Base-by-base conservation (phyloP, 2,797 vertebrate species). In the Allobates femoralis region DNA sequence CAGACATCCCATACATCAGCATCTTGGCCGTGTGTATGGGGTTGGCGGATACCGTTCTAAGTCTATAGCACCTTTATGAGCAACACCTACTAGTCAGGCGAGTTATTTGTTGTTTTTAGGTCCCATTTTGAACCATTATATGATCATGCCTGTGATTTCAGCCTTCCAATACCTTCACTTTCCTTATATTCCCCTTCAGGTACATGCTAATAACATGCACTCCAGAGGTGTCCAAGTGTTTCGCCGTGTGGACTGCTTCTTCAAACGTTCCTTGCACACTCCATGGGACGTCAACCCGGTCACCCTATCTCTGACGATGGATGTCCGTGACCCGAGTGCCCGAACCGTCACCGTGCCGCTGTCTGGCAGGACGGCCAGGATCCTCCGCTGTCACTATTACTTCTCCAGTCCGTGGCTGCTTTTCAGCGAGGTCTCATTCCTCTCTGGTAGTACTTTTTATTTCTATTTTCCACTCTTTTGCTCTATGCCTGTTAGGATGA, bases 161-260 rank as follows among this genome's bases (percentile, higher is more conserved):
- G 50, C 2, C 51, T 50, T 19, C 23, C 21, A 37, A 12, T 41
- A 23, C 11, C 26, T 3, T 71, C 26, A 55, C 75, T 23, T 0
- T 30, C 79, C 56, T 19, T 19, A 16, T 12, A 21, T 79, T 69
- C 11, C 46, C 50, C 26, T 51, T 55, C 85, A 98, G 97, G 96
- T 98, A 23, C 97, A 98, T 91, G 97, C 96, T 86, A 99, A 97
- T 93, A 97, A 98, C 91, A 96, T 96, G 85, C 95, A 96, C 93
- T 95, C 95, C 0, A 92, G 96, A 88, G 96, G 96, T 0, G 97
- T 98, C 77, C 94, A 96, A 16, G 94, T 97, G 77, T 97, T 98
- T 77, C 93, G 91, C 0, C 94, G 94, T 77, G 96, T 96, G 23
- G 93, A 96, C 80, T 99, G 97, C 67, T 91, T 92, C 74, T 98